Evolutionary conservation across 2,888 invertebrate species (phyloP), one percentile per base, ranked within the genome.

Genomic region (Hyposoter didymator): DNA sequence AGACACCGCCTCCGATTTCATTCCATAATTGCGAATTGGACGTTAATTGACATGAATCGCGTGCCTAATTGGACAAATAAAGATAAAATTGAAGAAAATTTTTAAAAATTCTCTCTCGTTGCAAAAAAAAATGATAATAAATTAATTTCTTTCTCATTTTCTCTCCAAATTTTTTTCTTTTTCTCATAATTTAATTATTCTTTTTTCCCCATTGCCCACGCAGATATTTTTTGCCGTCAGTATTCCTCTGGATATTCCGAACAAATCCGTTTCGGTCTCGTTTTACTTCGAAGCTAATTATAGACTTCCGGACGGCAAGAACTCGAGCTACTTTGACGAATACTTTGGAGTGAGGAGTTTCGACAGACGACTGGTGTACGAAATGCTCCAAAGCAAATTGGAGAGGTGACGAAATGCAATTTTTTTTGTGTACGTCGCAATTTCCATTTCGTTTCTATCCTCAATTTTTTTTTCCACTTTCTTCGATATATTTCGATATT

Each of bases 271-370:
- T 0, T 96, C 96, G 89, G 94, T 97, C 67, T 96, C 97, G 0
- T 96, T 96, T 90, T 97, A 97, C 94, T 96, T 97, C 90, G 97
- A 97, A 90, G 95, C 96, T 0, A 96, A 96, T 93, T 97, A 96
- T 92, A 94, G 94, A 43, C 92, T 96, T 8, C 95, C 97, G 0
- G 94, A 92, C n/a, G 95, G 96, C 88, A 95, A 92, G 87, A 94
- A 93, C 49, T 92, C 91, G 19, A 91, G 89, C 74, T 85, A 88
- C 72, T 89, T 86, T 43, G 87, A 87, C 14, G 87, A 87, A 5
- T 87, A 89, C 64, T 84, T 86, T 6, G 62, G 72, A n/a, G 89
- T 88, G 80, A 94, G 95, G 14, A 95, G 95, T 89, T 93, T 95
- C 55, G 94, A 95, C 28, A 94, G 96, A 87, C 94, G 94, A 88